phyloP scores from a whole-genome alignment of 1,140 invertebrate species.

The Drosophila seguyi region DNA sequence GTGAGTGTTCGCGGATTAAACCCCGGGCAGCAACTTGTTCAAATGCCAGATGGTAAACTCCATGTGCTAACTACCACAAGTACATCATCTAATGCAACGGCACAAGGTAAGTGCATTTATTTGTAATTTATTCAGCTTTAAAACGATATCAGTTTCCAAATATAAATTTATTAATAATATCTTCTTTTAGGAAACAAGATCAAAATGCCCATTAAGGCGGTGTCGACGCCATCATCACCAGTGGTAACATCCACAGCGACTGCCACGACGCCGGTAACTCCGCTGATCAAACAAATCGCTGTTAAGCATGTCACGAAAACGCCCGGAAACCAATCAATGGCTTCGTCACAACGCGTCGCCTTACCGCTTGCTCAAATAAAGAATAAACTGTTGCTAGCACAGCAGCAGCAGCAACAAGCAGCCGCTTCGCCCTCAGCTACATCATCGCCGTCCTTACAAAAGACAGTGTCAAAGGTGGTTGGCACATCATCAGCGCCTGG shows the following conservation, averaged over 20 bases:
- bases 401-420: constrained; percentile 60
- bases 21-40: constrained; percentile 96
- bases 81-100: constrained; percentile 72
- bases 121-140: neutral
- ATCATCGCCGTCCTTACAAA: constrained; percentile 54
- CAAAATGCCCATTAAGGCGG: constrained; percentile 70
- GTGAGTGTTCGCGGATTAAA: constrained; percentile 95
- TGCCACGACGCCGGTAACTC: constrained; percentile 16
- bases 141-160: neutral
- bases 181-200: constrained; percentile 42
- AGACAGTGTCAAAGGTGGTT: constrained; percentile 58
- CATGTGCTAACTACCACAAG: constrained; percentile 91
- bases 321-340: constrained; percentile 42
- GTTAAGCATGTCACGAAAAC: constrained; percentile 73
- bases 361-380: constrained; percentile 70
- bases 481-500: constrained; percentile 28
- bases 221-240: constrained; percentile 39
- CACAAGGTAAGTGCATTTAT: constrained; percentile 30
- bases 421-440: constrained; percentile 3
- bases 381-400: constrained; percentile 65
- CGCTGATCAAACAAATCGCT: constrained; percentile 75
- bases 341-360: constrained; percentile 67
- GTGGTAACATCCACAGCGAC: constrained; percentile 32
- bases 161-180: neutral
- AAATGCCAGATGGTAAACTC: constrained; percentile 96